These are phyloP conservation scores for Gymnocheta viridis DNA, from an alignment of 2,888 invertebrate genomes.

Conservation along the genomic window DNA sequence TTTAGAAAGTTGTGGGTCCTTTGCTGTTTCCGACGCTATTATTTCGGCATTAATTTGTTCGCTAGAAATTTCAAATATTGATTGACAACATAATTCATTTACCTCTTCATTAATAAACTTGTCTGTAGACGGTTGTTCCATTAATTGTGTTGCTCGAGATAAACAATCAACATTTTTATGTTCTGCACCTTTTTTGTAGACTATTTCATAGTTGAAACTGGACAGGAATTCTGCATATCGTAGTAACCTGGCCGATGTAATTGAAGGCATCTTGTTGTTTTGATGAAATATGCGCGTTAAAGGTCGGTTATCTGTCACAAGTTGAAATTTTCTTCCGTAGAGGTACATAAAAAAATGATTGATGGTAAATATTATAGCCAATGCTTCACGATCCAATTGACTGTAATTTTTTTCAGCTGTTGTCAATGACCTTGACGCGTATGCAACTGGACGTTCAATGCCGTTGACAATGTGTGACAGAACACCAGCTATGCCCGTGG, in stretches of 20 bases:
- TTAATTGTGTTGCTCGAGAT: background rate
- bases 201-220: background rate
- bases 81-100: background rate
- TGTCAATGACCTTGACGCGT: too few relatives aligned
- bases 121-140: background rate
- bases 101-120: background rate
- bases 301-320: background rate
- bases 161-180: background rate
- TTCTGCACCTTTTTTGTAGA: background rate
- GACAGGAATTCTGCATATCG: background rate
- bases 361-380: conserved; percentile 42
- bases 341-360: background rate
- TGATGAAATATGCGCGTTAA: conserved; percentile 52
- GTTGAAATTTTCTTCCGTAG: background rate
- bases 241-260: conserved; percentile 51
- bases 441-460: too few relatives aligned
- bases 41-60: background rate
- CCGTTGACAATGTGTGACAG: too few relatives aligned
- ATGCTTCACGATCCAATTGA: conserved; percentile 52
- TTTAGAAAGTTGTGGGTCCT: background rate
- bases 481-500: too few relatives aligned
- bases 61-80: background rate
- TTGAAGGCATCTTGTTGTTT: conserved; percentile 51
- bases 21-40: background rate
- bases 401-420: conserved; percentile 58